Base-by-base conservation (phyloP, 2,113 vertebrate genomes). In the Cinclus mexicanus region DNA sequence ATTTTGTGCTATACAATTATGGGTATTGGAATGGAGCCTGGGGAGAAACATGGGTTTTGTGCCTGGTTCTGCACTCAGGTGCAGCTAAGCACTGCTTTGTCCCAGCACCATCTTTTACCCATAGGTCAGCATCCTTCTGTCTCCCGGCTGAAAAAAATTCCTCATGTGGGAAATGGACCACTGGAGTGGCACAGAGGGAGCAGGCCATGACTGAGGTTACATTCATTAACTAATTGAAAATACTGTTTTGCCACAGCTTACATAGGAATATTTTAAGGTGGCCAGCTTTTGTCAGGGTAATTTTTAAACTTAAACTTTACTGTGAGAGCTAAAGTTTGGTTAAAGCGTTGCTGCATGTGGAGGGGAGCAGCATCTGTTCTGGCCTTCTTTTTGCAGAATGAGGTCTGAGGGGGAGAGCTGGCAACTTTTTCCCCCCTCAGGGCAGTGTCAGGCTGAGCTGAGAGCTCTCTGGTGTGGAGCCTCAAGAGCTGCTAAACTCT, bases 401-500 rank as follows among this genome's bases (percentile, higher is more conserved):
- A 2, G 11, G 24, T 35, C 18, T 35, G 49, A 59, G 52, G 42
- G 28, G 0, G 6, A 4, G 6, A 25, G 11, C 35, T 37, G 77
- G 19, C 0, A 0, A 2, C 9, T 46, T 18, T 7, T 44, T 44
- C 8, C 33, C 35, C n/a, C 33, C 57, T 20, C 3, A 1, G 19
- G 63, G 37, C 59, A n/a, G 59, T 4, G 72, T 13, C 39, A 57
- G 49, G 41, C 49, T 39, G 61, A 80, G 57, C 3, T 2, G 60
- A 33, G 59, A 31, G 20, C 31, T 19, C 61, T 19, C 16, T 15
- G 33, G 29, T 35, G 3, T 1, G 3, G 70, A 25, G 25, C 20
- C 29, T 2, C 35, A 37, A 3, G 21, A 50, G 41, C 7, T 49
- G 42, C 37, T 67, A 8, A 26, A 37, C 7, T 57, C 71, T 14